Evolutionary conservation across 2,888 invertebrate species (phyloP).

Genomic region (Pristionchus japonicus): DNA sequence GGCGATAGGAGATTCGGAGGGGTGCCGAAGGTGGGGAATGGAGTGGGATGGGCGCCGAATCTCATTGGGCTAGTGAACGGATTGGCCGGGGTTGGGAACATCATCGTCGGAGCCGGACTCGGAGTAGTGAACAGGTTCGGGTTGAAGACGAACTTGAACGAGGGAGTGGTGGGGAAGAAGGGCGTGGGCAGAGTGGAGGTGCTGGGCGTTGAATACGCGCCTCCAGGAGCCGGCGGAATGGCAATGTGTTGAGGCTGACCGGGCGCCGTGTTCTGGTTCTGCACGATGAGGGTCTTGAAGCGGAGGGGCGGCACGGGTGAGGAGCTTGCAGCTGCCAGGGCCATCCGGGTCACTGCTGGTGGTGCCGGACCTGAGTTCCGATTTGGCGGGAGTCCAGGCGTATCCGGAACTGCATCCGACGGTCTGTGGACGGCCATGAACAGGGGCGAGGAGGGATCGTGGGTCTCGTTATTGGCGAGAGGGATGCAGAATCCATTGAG

Average conservation of each 20-base stretch:
- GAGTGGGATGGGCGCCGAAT: background rate
- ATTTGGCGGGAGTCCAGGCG: slow-evolving; percentile 49
- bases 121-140: slow-evolving; percentile 12
- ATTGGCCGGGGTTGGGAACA: background rate
- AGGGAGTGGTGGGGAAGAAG: background rate
- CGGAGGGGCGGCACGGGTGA: background rate
- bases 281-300: slow-evolving; percentile 17
- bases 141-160: slow-evolving; percentile 45
- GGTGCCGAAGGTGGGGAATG: background rate
- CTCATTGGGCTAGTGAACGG: background rate
- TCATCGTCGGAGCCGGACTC: background rate
- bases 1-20: background rate
- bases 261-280: background rate
- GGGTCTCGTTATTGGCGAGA: slow-evolving; percentile 25
- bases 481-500: slow-evolving; percentile 63
- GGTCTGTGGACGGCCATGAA: slow-evolving; percentile 39
- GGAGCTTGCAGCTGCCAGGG: background rate
- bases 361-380: slow-evolving; percentile 51
- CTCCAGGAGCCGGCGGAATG: background rate
- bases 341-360: background rate
- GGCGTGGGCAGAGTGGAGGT: background rate
- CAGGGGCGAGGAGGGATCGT: slow-evolving; percentile 15
- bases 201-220: background rate
- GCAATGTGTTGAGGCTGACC: slow-evolving; percentile 10
- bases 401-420: background rate